phyloP scores from a whole-genome alignment of 2,888 invertebrate species.

The Volucella zonaria region DNA sequence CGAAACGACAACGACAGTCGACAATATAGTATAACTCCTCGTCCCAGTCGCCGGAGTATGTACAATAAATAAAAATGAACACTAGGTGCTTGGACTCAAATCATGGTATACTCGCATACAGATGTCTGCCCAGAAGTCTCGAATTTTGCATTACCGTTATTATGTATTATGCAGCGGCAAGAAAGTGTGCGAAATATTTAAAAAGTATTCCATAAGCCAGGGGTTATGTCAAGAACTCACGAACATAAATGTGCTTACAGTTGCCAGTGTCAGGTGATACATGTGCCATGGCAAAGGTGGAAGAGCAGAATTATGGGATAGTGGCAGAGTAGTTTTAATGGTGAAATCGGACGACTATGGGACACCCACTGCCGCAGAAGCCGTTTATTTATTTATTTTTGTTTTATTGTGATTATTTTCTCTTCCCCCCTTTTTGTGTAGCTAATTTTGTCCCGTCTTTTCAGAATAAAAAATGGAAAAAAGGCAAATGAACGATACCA shows the following conservation, averaged over 20 bases:
- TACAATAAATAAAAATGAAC: slow-evolving; percentile 34
- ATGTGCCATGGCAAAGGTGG: slow-evolving; percentile 10
- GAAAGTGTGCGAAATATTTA: slow-evolving; percentile 33
- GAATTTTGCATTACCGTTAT: slow-evolving; percentile 12
- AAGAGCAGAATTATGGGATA: slow-evolving; percentile 7
- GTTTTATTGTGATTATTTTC: slow-evolving; percentile 41
- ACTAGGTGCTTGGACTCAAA: slow-evolving; percentile 23
- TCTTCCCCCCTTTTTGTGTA: slow-evolving; percentile 10
- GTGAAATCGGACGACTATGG: slow-evolving; percentile 52
- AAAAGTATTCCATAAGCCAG: slow-evolving; percentile 23
- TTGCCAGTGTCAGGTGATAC: too few species aligned
- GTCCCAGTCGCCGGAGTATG: not conserved
- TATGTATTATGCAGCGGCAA: slow-evolving; percentile 25
- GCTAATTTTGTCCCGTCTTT: slow-evolving; percentile 28
- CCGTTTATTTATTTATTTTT: slow-evolving; percentile 39
- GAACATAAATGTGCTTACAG: not conserved
- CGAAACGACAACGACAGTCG: not conserved
- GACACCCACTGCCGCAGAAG: slow-evolving; percentile 42
- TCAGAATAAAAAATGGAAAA: slow-evolving; percentile 40
- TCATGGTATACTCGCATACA: slow-evolving; percentile 7
- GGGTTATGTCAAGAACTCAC: slow-evolving; percentile 47
- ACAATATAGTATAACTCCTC: not conserved
- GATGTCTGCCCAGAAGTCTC: slow-evolving; percentile 7
- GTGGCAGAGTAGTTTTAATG: not conserved
- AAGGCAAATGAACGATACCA: not conserved